Conservation (phyloP, 1,140 invertebrate species). For the Euura lappo region DNA sequence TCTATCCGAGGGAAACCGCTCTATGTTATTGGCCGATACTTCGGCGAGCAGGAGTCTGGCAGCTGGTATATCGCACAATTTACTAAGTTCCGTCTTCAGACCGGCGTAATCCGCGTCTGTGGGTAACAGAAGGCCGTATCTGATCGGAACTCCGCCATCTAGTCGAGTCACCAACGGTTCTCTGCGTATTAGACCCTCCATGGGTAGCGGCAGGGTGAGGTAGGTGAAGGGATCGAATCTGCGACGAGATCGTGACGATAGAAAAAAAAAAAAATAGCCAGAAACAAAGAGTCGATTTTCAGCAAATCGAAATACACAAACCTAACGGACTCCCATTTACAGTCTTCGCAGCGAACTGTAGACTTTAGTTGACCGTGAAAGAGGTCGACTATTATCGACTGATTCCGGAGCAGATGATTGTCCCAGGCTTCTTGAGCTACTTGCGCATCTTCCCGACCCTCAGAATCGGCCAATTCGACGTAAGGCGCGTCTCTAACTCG, state of each 20-base stretch:
- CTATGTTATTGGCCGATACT: constrained; percentile 71
- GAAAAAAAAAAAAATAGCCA: neutral
- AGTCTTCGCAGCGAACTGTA: constrained; percentile 52
- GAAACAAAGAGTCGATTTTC: neutral
- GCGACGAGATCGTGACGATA: neutral
- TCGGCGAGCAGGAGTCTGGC: constrained; percentile 73
- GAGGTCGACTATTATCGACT: constrained; percentile 86
- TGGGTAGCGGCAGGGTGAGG: constrained; percentile 83
- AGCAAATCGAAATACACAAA: constrained; percentile 1
- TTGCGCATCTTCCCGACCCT: constrained; percentile 76
- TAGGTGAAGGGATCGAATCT: constrained; percentile 90
- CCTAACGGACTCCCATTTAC: constrained; percentile 11
- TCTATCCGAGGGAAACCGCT: constrained; percentile 50
- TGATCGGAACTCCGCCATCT: constrained; percentile 80
- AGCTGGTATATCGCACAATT: constrained; percentile 68
- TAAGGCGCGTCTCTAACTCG: constrained; percentile 71
- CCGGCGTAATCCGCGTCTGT: constrained; percentile 79
- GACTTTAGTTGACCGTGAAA: constrained; percentile 92
- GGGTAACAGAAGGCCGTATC: constrained; percentile 82
- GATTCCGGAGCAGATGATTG: constrained; percentile 78
- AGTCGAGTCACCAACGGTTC: constrained; percentile 79
- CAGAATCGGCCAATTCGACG: constrained; percentile 78
- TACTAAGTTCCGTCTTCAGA: constrained; percentile 73
- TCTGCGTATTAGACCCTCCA: constrained; percentile 76
- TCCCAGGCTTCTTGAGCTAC: constrained; percentile 85